Evolutionary conservation across 2,888 invertebrate species (phyloP).

Genomic region (Dromius quadrimaculatus): DNA sequence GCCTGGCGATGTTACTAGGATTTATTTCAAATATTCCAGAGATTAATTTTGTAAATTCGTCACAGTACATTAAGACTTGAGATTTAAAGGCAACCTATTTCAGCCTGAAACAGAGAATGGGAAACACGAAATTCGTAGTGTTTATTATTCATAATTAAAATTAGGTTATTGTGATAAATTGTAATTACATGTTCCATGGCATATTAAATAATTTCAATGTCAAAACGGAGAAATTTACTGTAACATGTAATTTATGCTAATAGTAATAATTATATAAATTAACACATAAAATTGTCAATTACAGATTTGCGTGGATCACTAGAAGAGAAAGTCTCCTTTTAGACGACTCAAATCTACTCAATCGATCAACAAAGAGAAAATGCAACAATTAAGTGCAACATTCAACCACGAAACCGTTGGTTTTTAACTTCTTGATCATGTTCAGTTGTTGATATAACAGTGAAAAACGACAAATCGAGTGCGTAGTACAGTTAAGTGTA

Average conservation of each 20-base stretch:
- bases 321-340: conserved; percentile 44
- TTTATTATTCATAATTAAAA: too few relatives aligned
- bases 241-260: neutral
- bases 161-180: too few relatives aligned
- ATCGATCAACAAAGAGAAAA: conserved; percentile 42
- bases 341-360: conserved; percentile 22
- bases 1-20: too few relatives aligned
- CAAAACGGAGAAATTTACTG: too few relatives aligned
- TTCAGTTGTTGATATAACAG: conserved; percentile 39
- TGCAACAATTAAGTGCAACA: conserved; percentile 24
- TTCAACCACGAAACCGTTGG: conserved; percentile 10
- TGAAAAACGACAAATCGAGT: conserved; percentile 15
- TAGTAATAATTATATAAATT: conserved; percentile 17
- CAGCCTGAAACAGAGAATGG: too few relatives aligned
- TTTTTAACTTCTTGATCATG: neutral
- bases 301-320: conserved; percentile 12
- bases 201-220: too few relatives aligned
- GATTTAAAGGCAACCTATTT: too few relatives aligned
- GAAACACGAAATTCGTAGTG: too few relatives aligned
- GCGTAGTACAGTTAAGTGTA: conserved; percentile 29
- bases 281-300: conserved; percentile 47
- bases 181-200: too few relatives aligned
- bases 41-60: too few relatives aligned
- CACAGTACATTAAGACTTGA: too few relatives aligned
- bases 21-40: too few relatives aligned